Evolutionary conservation across 2,888 invertebrate genomes (phyloP), one percentile per base, ranked within the genome.

Genomic region (Sepiola atlantica): DNA sequence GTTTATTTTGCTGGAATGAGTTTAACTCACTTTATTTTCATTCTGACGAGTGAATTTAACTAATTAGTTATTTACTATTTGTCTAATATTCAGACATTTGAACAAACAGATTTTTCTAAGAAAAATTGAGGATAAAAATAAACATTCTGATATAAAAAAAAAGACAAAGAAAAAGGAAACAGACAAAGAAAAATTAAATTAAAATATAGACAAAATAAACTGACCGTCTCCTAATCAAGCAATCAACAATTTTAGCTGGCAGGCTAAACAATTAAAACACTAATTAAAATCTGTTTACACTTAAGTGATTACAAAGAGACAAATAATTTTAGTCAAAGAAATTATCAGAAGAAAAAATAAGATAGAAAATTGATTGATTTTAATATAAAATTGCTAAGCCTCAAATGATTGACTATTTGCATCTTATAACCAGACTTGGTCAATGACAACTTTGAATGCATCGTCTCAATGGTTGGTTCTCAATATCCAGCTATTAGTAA

Each of bases 231-330:
- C 16, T 77, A 77, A 77, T 77, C n/a, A 77, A 77, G 32, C 77
- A 77, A n/a, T 77, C 77, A n/a, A 77, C n/a, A 77, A 77, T 77
- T 77, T 77, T 77, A 77, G n/a, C 77, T 77, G n/a, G 77, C n/a
- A 77, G 77, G 77, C 77, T n/a, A 77, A 77, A 77, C 77, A 77
- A 77, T 77, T 77, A 77, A 77, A 77, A 77, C 77, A 77, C 77
- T 77, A 77, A 77, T 77, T 77, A n/a, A 77, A 77, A 77, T 77
- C 77, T 77, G 77, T 77, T 77, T 77, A 77, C 77, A 77, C 77
- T 77, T 77, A 77, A 77, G 77, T 77, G 77, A 77, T 77, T 77
- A 77, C 77, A 32, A 77, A 77, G 77, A 77, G 77, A 77, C 16
- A 32, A 77, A 77, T 77, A 77, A 77, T 77, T 77, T 77, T 77